Base-by-base conservation (phyloP, 1,140 invertebrate genomes). In the Brachionus plicatilis region DNA sequence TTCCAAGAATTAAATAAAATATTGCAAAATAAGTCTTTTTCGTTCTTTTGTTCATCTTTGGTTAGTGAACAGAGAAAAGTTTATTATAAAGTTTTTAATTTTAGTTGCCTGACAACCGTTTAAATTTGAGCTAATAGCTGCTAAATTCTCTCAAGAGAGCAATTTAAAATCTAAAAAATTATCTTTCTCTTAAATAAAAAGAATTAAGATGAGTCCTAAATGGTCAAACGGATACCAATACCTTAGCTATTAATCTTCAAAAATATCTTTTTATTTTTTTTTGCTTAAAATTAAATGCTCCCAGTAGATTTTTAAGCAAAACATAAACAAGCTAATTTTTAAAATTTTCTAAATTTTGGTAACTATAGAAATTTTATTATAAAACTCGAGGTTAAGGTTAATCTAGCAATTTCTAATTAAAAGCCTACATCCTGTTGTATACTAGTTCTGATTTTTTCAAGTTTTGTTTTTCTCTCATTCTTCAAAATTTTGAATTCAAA, bases 21-120 rank as follows among this genome's bases (percentile, higher is more conserved):
- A 76, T 76, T 76, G 43, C 72, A 76, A 76, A 76, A 76, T 76
- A 76, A 76, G 72, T 76, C 47, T 76, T 76, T 47, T 50, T 76
- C 20, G 24, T 76, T 27, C 20, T 27, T 50, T 50, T 50, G 8
- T 76, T 53, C 24, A 50, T 47, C 47, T 76, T 76, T 50, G 12
- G 20, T 76, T 50, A 29, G 17, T 76, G 20, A 50, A 41, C 17
- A 43, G 17, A 50, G 43, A 50, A 20, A 50, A 50, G 24, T 50
- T 76, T 76, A 50, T 76, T 47, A 24, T n/a, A 24, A 20, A 50
- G 20, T 50, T 43, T 43, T 43, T 37, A 43, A 37, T 20, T 47
- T 50, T 76, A 50, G 72, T 76, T 76, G 72, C 72, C 27, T 50
- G 72, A 76, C 72, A 50, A 76, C 72, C n/a, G 47, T 27, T 76